Evolutionary conservation across 1,140 invertebrate genomes (phyloP), one percentile per base, ranked within the genome.

Genomic region (Bilobella aurantiaca): DNA sequence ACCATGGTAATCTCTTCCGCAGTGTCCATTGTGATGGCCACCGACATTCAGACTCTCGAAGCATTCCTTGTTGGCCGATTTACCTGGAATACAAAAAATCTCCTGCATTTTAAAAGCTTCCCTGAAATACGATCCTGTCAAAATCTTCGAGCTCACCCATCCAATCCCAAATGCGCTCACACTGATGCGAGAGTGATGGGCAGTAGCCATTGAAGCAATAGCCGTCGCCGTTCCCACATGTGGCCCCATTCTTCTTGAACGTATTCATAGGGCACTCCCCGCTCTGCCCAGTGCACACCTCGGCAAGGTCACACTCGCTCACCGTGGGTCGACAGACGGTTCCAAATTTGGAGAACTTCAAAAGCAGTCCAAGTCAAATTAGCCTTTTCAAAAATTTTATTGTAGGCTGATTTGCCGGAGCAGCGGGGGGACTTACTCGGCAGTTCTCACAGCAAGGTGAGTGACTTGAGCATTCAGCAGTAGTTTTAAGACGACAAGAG

Each of bases 301-400:
- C 95, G 28, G 93, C 89, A 18, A 98, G 80, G 80, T 98, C 95
- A 78, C 95, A 98, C 75, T 96, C 93, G 76, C 91, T 94, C 56
- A 83, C 83, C 0, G 89, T 82, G 25, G 87, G 84, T 1, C 94
- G 84, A 77, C 95, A 97, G 12, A 90, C 77, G 27, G 86, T 82
- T 28, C 90, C 91, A 30, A 81, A 81, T n/a, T 16, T 30, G 29
- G 70, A 70, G 62, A 70, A 73, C 71, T 73, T 30, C 49, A 65
- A 37, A 29, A 37, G n/a, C 59, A 66, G 29, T 68, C 62, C 28
- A 61, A 23, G n/a, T 16, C 14, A 16, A 12, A 56, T 56, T 56
- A 56, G 23, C 8, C 23, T 14, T 53, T 53, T 12, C 3, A 53
- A 53, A 23, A 12, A 53, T 3, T 8, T 59, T 8, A 23, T 12